Evolutionary conservation across 2,888 invertebrate genomes (phyloP).

Genomic region (Atherix ibis): DNA sequence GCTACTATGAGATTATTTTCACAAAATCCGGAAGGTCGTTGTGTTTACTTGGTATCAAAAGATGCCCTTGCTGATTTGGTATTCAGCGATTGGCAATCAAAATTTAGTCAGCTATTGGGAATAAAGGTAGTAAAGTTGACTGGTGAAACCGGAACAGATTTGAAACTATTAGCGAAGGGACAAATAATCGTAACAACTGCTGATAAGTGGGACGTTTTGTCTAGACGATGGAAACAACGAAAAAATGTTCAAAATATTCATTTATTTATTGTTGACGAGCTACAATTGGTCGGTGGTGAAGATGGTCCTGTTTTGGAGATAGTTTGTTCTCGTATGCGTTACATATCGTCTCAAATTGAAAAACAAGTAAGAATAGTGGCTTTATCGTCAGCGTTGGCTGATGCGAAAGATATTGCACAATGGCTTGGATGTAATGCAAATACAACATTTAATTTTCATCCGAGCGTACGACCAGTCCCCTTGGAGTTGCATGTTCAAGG

Average conservation of each 20-base stretch:
- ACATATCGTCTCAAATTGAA: constrained; percentile 89
- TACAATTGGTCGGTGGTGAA: constrained; percentile 79
- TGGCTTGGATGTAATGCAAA: constrained; percentile 93
- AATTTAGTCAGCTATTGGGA: constrained; percentile 65
- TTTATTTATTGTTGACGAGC: constrained; percentile 90
- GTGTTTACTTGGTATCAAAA: constrained; percentile 86
- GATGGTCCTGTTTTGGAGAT: constrained; percentile 89
- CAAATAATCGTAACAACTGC: constrained; percentile 95
- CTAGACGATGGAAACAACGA: constrained; percentile 95
- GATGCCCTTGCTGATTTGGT: constrained; percentile 81
- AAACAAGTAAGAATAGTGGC: constrained; percentile 85
- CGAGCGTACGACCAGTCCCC: constrained; percentile 88
- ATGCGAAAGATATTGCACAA: constrained; percentile 87
- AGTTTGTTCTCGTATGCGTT: constrained; percentile 81
- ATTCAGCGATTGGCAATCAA: constrained; percentile 81
- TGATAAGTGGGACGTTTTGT: constrained; percentile 97
- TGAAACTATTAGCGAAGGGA: constrained; percentile 81
- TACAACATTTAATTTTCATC: constrained; percentile 96
- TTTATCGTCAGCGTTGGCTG: constrained; percentile 81
- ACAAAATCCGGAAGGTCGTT: constrained; percentile 57
- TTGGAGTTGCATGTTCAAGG: constrained; percentile 93
- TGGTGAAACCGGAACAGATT: constrained; percentile 93
- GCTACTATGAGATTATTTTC: constrained; percentile 78
- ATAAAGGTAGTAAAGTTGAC: constrained; percentile 78
- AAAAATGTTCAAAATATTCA: constrained; percentile 96